Base-by-base conservation (phyloP, 2,113 vertebrate species). In the Struthio camelus region DNA sequence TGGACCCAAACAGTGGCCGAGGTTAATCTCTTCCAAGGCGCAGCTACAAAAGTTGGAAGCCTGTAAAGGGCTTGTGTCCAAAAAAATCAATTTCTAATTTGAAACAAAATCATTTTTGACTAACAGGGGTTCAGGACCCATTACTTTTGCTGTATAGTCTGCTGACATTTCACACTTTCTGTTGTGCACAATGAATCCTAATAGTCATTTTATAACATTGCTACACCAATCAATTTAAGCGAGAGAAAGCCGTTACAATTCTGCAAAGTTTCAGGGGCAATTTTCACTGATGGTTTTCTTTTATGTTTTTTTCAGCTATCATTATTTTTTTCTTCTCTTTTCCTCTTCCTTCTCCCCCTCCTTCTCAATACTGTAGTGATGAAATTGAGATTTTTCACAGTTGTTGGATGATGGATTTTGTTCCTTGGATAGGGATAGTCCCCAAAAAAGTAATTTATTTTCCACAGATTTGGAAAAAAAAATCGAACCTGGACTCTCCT, bases 1-100 rank as follows among this genome's bases (percentile, higher is more conserved):
- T 96, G 95, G 97, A 96, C 97, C 95, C 85, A 80, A 75, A 86
- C 93, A 69, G 83, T 97, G 87, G 81, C 87, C 93, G 94, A 98
- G 97, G 97, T 98, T 98, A 98, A 98, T 98, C 98, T 98, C 96
- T 97, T 95, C 96, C 96, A 77, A 66, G 93, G 95, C 94, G 95
- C 95, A 94, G 96, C 96, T 95, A 97, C 96, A 97, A 96, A 98
- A 97, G 96, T 97, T 86, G 36, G 96, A 97, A 98, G 97, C 90
- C 96, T 96, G 93, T 94, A 97, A 98, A 97, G 95, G 98, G 97
- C 97, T 97, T 92, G 92, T 98, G 97, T 98, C 97, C 97, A 97
- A 97, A 97, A 98, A 98, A 98, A 98, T 98, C 98, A 98, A 98
- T 98, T 98, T 98, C 98, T 98, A 98, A 98, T 98, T 98, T 98